Evolutionary conservation across 2,797 vertebrate species (phyloP).

Genomic region (Taenioides sp.): DNA sequence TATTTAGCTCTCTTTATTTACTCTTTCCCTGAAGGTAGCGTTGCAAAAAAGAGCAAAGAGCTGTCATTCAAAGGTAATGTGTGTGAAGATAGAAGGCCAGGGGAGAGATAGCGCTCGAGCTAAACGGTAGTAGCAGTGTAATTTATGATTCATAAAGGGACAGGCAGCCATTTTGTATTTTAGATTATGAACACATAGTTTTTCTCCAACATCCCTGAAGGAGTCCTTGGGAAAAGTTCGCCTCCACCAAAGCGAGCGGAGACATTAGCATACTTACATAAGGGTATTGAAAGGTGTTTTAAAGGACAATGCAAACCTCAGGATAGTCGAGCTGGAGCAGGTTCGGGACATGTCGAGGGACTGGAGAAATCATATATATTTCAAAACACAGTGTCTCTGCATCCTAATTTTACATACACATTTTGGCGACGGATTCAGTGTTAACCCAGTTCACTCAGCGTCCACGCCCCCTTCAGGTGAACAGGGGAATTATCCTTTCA

Average conservation of each 20-base stretch:
- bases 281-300: constrained; percentile 25
- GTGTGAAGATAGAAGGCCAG: not conserved
- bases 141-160: constrained; percentile 33
- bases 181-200: constrained; percentile 40
- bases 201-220: constrained; percentile 42
- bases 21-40: not conserved
- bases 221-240: constrained; percentile 48
- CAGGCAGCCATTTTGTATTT: constrained; percentile 35
- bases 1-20: not conserved
- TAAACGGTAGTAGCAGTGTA: constrained; percentile 18
- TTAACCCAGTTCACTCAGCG: constrained; percentile 21
- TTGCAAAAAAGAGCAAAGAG: not conserved
- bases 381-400: constrained; percentile 1
- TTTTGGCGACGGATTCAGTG: not conserved
- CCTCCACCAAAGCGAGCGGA: constrained; percentile 15
- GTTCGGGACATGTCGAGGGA: constrained; percentile 26
- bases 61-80: not conserved
- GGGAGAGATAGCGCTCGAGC: not conserved
- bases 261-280: constrained; percentile 56
- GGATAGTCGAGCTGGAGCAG: constrained; percentile 4
- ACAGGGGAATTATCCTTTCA: not conserved
- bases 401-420: constrained; percentile 3
- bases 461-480: constrained; percentile 8
- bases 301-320: constrained; percentile 27
- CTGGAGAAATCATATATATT: constrained; percentile 11